These are phyloP conservation scores for Trissoscelio sp. DNA, from an alignment of 2,888 invertebrate genomes.

Conservation along the genomic window DNA sequence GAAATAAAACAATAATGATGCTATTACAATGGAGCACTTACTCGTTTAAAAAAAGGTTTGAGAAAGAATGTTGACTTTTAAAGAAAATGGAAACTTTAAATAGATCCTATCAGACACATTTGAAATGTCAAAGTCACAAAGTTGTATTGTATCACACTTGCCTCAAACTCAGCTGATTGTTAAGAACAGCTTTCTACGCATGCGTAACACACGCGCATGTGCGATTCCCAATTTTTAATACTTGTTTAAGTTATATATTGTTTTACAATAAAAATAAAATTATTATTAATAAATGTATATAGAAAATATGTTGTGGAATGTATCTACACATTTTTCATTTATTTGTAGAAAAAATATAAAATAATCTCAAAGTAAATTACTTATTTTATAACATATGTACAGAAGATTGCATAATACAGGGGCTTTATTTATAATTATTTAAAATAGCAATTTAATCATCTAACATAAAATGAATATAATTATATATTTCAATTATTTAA, in stretches of 20 bases:
- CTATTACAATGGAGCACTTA: conserved; percentile 8
- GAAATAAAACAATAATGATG: conserved; percentile 4
- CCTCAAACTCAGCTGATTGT: conserved; percentile 16
- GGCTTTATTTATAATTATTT: background rate
- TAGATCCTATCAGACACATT: conserved; percentile 9
- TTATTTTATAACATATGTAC: too few species aligned
- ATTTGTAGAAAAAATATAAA: too few species aligned
- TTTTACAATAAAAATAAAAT: too few species aligned
- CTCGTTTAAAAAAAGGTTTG: background rate
- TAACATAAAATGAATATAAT: too few species aligned
- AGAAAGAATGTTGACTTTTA: conserved; percentile 10
- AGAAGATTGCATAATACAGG: too few species aligned
- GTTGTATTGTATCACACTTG: conserved; percentile 18
- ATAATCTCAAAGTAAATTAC: too few species aligned
- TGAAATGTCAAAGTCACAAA: conserved; percentile 16
- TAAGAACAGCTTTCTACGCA: background rate
- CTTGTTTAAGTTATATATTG: too few species aligned
- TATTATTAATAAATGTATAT: too few species aligned
- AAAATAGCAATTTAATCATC: background rate
- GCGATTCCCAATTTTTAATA: too few species aligned
- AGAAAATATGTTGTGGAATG: too few species aligned
- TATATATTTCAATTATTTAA: too few species aligned
- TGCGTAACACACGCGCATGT: background rate
- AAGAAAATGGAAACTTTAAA: conserved; percentile 3
- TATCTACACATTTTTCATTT: too few species aligned